A percentile compares a stretch with the other conserved stretches of the same genome.
phyloP scores from a whole-genome alignment of 2,113 vertebrate genomes.

The Vidua chalybeata region DNA sequence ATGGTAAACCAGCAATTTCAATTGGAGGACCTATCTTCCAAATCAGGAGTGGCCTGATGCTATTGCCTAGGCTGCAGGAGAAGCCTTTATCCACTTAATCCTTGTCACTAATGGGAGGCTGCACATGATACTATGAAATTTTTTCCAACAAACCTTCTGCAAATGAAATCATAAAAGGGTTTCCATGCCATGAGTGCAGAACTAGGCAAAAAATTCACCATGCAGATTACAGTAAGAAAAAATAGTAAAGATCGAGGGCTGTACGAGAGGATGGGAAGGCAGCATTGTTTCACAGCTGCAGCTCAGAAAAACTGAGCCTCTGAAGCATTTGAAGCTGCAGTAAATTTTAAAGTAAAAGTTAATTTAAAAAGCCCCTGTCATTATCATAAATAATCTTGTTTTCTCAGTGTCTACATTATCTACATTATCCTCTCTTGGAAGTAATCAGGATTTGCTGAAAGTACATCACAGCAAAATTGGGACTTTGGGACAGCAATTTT shows the following conservation, averaged over 20 bases:
- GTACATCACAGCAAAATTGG: not conserved
- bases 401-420: not conserved
- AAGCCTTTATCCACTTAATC: not conserved
- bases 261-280: not conserved
- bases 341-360: not conserved
- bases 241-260: not conserved
- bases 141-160: not conserved
- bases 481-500: not conserved
- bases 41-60: not conserved
- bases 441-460: not conserved
- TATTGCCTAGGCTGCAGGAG: not conserved
- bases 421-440: not conserved
- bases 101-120: not conserved
- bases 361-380: rapidly evolving
- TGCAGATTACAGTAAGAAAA: not conserved
- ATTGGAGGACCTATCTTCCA: not conserved
- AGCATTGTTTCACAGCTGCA: not conserved
- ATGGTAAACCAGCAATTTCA: not conserved
- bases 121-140: not conserved
- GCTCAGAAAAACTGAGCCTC: not conserved
- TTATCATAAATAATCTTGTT: not conserved
- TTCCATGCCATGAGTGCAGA: not conserved
- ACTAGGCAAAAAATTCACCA: not conserved
- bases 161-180: not conserved
- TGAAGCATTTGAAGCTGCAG: not conserved